These are phyloP conservation scores for Stegophylla sp. DNA, from an alignment of 2,888 invertebrate genomes.

Conservation along the genomic window DNA sequence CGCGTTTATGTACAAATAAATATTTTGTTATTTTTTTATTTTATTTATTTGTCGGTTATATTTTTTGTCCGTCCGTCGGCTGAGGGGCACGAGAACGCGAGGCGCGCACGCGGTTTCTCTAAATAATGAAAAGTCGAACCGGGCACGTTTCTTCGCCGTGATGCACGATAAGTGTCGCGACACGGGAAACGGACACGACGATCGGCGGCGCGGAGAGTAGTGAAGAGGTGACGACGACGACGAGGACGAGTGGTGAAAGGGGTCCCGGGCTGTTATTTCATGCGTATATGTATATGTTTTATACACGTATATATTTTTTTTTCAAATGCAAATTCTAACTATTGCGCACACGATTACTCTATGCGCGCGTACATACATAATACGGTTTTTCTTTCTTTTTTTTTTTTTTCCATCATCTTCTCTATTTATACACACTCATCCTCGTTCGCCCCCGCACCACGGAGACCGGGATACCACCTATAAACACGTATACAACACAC, in stretches of 20 bases:
- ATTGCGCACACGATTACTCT: conserved; percentile 28
- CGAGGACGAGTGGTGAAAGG: not conserved
- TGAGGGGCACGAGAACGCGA: conserved; percentile 8
- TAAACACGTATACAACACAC: not conserved
- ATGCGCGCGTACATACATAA: not conserved
- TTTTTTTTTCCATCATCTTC: too few species aligned
- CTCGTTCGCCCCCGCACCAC: not conserved
- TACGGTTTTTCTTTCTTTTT: conserved; percentile 14
- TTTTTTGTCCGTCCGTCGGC: not conserved
- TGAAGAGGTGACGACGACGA: too few species aligned
- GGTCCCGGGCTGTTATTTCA: conserved; percentile 37
- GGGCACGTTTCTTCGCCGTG: conserved; percentile 57
- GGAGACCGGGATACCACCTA: too few species aligned
- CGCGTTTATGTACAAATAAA: too few species aligned
- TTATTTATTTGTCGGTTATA: not conserved
- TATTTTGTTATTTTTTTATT: not conserved
- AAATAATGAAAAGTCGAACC: conserved; percentile 52
- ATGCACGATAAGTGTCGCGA: conserved; percentile 44
- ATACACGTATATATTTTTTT: conserved; percentile 24
- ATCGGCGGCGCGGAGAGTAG: not conserved
- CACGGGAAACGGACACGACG: not conserved
- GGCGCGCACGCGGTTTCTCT: conserved; percentile 41
- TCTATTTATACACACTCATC: conserved; percentile 7
- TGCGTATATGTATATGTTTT: not conserved
- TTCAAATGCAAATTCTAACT: conserved; percentile 57